phyloP scores from a whole-genome alignment of 2,888 invertebrate species.

The Charanyca ferruginea region DNA sequence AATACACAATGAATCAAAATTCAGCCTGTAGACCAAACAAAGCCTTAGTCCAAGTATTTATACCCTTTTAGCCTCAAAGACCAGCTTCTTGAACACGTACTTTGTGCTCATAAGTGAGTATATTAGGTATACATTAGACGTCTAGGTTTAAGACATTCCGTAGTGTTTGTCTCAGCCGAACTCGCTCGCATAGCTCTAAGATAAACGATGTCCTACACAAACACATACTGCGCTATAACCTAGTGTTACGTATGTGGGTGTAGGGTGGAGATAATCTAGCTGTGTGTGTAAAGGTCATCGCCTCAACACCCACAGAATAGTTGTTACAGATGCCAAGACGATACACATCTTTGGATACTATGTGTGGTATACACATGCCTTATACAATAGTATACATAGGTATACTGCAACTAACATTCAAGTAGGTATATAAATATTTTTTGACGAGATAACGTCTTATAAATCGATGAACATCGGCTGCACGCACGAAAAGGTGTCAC shows the following conservation, averaged over 20 bases:
- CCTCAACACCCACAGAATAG: neutral
- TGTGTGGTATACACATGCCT: neutral
- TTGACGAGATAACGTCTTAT: too few species aligned
- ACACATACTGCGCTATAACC: slow-evolving; percentile 7
- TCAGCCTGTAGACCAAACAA: neutral
- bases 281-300: slow-evolving; percentile 9
- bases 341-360: neutral
- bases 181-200: slow-evolving; percentile 21
- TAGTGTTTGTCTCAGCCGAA: slow-evolving; percentile 17
- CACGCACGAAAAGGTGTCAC: too few species aligned
- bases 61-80: neutral
- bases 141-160: slow-evolving; percentile 21
- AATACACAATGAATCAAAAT: neutral
- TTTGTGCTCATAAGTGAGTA: neutral
- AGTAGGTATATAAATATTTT: too few species aligned
- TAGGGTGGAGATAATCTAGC: slow-evolving; percentile 7
- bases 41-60: neutral
- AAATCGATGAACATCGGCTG: too few species aligned
- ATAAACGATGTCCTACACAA: slow-evolving; percentile 19
- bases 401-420: neutral
- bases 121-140: neutral
- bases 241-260: neutral
- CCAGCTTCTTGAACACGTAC: neutral
- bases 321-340: neutral
- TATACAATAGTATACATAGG: neutral